Evolutionary conservation across 2,113 vertebrate genomes (phyloP).

Genomic region (Trinectes maculatus): DNA sequence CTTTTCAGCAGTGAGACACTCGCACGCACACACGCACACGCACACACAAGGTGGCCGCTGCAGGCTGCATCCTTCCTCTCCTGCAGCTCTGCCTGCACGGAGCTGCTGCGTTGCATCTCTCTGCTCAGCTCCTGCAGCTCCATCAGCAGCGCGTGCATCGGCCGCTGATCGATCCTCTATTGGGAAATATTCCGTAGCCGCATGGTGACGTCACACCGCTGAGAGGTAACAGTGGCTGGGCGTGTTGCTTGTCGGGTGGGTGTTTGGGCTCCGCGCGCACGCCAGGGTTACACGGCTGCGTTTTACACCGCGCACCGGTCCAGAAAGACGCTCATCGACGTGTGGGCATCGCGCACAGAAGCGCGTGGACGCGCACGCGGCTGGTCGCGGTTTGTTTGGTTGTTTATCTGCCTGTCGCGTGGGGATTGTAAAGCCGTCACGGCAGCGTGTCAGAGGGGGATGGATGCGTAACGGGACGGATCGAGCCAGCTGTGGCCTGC

Average conservation of each 20-base stretch:
- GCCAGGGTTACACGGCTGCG: conserved; percentile 1
- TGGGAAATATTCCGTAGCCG: conserved; percentile 59
- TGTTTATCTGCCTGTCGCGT: conserved; percentile 54
- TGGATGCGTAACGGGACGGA: conserved; percentile 69
- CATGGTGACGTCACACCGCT: conserved; percentile 79
- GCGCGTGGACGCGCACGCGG: conserved; percentile 43
- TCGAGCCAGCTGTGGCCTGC: conserved; percentile 78
- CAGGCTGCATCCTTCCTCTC: conserved; percentile 45
- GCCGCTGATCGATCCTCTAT: conserved; percentile 56
- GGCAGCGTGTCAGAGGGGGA: conserved; percentile 51
- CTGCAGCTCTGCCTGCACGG: no score
- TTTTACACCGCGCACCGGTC: no score
- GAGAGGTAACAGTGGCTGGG: conserved; percentile 55
- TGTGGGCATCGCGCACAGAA: not conserved
- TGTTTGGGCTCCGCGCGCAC: conserved; percentile 44
- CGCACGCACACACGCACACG: not conserved
- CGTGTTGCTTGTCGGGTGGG: conserved; percentile 50
- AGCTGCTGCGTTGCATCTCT: not conserved
- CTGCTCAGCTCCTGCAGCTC: conserved; percentile 6
- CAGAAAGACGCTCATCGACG: not conserved
- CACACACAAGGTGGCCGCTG: conserved; percentile 9
- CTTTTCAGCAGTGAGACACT: not conserved
- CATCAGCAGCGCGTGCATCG: conserved; percentile 9
- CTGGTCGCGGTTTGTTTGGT: conserved; percentile 26
- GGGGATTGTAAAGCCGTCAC: conserved; percentile 60